Evolutionary conservation across 2,113 vertebrate genomes (phyloP).

Genomic region (Chionomys nivalis): DNA sequence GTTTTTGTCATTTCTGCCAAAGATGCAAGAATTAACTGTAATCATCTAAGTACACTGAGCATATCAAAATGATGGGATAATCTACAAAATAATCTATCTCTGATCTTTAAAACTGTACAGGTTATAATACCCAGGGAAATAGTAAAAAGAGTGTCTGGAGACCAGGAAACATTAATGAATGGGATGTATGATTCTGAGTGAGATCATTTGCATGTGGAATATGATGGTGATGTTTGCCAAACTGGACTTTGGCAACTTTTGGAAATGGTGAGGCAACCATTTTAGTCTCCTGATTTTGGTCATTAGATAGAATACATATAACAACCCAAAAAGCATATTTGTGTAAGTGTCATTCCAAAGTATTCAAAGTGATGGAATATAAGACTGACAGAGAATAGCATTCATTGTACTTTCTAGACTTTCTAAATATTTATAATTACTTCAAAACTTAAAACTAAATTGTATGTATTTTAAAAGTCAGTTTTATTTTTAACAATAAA

Average conservation of each 20-base stretch:
- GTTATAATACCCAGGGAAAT: not conserved
- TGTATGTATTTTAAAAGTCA: not conserved
- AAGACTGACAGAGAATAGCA: not conserved
- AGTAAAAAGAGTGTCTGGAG: not conserved
- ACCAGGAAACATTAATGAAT: not conserved
- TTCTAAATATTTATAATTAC: conserved; percentile 11
- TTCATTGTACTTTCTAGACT: not conserved
- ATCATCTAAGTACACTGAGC: not conserved
- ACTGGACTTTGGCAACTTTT: not conserved
- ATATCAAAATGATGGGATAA: not conserved
- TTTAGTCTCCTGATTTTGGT: not conserved
- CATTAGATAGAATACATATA: not conserved
- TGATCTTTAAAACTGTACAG: not conserved
- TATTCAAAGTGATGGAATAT: not conserved
- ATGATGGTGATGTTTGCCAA: not conserved
- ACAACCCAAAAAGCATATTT: not conserved
- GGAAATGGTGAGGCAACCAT: not conserved
- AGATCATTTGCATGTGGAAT: not conserved
- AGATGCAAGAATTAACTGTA: not conserved
- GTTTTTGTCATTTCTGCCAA: not conserved
- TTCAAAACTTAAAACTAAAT: not conserved
- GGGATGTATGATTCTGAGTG: not conserved
- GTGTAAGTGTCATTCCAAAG: not conserved
- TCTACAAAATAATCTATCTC: not conserved
- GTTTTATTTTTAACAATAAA: not conserved